These are phyloP conservation scores for Drosophila aff. DNA, from an alignment of 1,140 invertebrate genomes.

Conservation along the genomic window DNA sequence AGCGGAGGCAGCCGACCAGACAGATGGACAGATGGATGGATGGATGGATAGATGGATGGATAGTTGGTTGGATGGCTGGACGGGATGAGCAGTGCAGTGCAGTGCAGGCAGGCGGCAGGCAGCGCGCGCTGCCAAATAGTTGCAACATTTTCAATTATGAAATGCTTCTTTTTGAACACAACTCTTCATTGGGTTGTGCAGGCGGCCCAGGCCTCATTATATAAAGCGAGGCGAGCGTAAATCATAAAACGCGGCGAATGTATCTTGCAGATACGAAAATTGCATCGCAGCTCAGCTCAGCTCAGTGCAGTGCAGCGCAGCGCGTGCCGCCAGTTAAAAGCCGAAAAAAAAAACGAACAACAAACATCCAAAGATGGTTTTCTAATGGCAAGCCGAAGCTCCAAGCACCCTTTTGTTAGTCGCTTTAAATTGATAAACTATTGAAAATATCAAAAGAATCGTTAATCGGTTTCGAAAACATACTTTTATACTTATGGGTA, in stretches of 20 bases:
- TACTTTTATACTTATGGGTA: too few species aligned
- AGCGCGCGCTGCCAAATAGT: constrained; percentile 63
- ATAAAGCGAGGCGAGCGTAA: constrained; percentile 59
- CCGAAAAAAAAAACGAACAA: neutral
- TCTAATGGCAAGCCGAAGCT: neutral
- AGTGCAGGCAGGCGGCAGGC: neutral
- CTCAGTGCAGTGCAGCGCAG: constrained; percentile 56
- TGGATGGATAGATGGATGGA: constrained; percentile 40
- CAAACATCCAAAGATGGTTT: constrained; percentile 8
- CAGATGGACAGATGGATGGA: constrained; percentile 39
- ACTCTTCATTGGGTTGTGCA: constrained; percentile 36
- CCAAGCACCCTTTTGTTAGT: neutral
- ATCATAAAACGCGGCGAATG: constrained; percentile 59
- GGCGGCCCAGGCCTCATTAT: constrained; percentile 46
- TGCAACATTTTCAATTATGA: constrained; percentile 82
- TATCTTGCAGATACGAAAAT: constrained; percentile 64
- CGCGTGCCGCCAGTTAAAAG: constrained; percentile 62
- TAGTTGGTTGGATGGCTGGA: neutral
- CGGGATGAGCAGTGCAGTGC: constrained; percentile 2
- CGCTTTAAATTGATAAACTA: neutral
- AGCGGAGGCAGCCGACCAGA: constrained; percentile 44
- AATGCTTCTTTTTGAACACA: constrained; percentile 59
- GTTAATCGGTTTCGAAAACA: too few species aligned
- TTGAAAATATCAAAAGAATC: too few species aligned
- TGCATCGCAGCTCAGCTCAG: constrained; percentile 60